Evolutionary conservation across 2,797 vertebrate species (phyloP).

Genomic region (Potorous gilbertii): DNA sequence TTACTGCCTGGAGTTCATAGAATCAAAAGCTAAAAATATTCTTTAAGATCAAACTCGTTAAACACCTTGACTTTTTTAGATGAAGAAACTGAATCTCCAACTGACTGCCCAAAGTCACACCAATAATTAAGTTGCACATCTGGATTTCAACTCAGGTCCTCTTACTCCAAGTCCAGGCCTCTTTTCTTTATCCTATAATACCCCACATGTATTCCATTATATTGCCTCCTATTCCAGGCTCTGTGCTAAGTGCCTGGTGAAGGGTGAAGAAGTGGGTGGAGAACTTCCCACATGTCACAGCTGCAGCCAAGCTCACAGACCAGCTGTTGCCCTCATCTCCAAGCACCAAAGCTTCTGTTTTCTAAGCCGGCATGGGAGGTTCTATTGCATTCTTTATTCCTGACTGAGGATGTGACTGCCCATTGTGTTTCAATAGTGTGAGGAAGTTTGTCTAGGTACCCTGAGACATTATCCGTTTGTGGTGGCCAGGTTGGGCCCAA

Average conservation of each 20-base stretch:
- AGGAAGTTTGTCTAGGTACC: not conserved
- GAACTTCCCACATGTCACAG: not conserved
- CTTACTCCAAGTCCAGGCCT: not conserved
- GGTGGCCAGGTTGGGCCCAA: not conserved
- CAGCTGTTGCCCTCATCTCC: not conserved
- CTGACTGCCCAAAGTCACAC: not conserved
- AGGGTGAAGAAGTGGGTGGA: not conserved
- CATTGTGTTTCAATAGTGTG: not conserved
- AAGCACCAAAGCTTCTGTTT: conserved; percentile 2
- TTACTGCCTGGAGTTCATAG: not conserved
- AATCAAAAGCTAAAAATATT: not conserved
- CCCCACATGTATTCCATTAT: not conserved
- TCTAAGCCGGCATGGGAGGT: not conserved
- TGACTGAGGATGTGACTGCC: not conserved
- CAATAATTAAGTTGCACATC: not conserved
- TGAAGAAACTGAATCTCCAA: not conserved
- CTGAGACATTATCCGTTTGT: not conserved
- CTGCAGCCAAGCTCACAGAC: not conserved
- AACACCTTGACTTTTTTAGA: not conserved
- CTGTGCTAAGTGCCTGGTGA: not conserved
- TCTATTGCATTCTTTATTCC: not conserved
- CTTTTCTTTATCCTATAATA: not conserved
- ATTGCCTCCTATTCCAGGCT: not conserved
- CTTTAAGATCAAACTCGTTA: not conserved
- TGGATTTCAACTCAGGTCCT: not conserved